phyloP scores from a whole-genome alignment of 92 coral and sea anemone genomes.

The Scolanthus callimorphus region DNA sequence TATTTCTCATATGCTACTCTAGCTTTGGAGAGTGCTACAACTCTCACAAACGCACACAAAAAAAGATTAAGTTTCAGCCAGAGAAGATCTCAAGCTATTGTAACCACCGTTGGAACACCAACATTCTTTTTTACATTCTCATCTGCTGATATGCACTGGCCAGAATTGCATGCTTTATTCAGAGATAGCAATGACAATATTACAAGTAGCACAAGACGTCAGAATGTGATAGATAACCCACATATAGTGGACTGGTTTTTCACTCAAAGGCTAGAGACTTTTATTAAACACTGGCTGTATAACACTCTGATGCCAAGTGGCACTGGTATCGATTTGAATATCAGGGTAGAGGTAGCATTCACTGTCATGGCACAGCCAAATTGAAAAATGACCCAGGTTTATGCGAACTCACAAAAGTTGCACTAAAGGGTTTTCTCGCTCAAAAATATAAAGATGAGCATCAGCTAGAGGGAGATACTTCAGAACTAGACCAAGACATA shows the following conservation, averaged over 20 bases:
- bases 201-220: constrained; percentile 48
- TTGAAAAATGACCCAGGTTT: too few species aligned
- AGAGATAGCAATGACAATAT: constrained; percentile 8
- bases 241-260: too few species aligned
- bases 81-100: too few species aligned
- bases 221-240: constrained; percentile 62
- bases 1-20: too few species aligned
- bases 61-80: too few species aligned
- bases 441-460: constrained; percentile 62
- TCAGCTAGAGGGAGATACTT: constrained; percentile 24
- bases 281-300: constrained; percentile 71
- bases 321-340: too few species aligned
- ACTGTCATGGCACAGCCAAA: too few species aligned
- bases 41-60: too few species aligned
- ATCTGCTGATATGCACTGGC: too few species aligned
- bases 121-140: constrained; percentile 68
- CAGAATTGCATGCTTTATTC: too few species aligned
- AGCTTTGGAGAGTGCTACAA: too few species aligned
- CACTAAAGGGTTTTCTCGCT: constrained; percentile 66
- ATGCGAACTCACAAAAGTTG: constrained; percentile 60
- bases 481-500: constrained; percentile 54
- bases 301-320: constrained; percentile 70
- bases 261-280: constrained; percentile 65
- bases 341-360: too few species aligned
- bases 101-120: constrained; percentile 63